These are phyloP conservation scores for Phylloscopus collybita DNA, from an alignment of 2,797 vertebrate species.

Conservation along the genomic window DNA sequence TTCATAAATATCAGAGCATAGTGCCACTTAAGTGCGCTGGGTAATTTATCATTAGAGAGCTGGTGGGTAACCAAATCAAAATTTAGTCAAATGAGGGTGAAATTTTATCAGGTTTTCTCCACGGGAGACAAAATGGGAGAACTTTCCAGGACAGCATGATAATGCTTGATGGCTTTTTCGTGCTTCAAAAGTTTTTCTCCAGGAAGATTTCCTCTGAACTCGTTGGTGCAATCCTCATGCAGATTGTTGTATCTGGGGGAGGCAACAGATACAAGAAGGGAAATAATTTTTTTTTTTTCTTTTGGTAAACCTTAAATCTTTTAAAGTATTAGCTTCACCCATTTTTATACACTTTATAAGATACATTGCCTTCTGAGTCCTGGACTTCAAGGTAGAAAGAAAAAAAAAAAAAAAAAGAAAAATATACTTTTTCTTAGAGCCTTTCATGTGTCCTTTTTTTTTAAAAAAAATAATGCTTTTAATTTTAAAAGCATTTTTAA, in stretches of 20 bases:
- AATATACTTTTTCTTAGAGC: neutral
- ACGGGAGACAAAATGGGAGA: constrained; percentile 75
- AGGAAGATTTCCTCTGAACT: constrained; percentile 74
- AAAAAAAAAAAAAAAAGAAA: rapidly evolving
- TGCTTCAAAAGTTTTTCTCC: constrained; percentile 86
- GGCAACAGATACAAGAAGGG: constrained; percentile 2
- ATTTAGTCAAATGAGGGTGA: neutral
- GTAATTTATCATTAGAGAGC: neutral
- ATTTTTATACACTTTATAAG: neutral
- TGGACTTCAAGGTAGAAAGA: neutral
- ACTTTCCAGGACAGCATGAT: constrained; percentile 80
- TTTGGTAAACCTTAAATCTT: neutral
- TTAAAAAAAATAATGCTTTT: too few species aligned
- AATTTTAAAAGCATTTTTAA: too few species aligned
- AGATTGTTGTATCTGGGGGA: constrained; percentile 83
- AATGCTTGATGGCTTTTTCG: constrained; percentile 83
- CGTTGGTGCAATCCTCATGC: constrained; percentile 75
- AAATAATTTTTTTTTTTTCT: neutral
- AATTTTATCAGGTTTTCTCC: constrained; percentile 78
- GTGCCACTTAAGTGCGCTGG: neutral
- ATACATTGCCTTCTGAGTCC: neutral
- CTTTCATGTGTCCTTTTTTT: neutral
- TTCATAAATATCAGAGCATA: neutral
- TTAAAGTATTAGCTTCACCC: neutral
- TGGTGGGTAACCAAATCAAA: neutral